phyloP scores from a whole-genome alignment of 2,888 invertebrate genomes.

The Habrosyne pyritoides region DNA sequence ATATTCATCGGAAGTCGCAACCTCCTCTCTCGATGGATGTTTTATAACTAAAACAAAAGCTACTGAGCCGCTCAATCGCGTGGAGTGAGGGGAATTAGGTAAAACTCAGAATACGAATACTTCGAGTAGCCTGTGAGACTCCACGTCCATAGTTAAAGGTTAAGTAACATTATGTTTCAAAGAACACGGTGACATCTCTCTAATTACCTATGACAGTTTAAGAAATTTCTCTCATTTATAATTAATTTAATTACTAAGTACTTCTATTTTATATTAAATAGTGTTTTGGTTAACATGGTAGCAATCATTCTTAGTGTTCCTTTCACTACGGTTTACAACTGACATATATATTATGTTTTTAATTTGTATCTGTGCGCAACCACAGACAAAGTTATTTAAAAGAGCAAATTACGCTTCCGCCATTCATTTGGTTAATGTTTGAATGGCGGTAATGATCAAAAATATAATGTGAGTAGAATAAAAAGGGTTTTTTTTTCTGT shows the following conservation, averaged over 20 bases:
- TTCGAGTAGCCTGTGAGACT: too few relatives aligned
- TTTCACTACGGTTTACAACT: conserved; percentile 6
- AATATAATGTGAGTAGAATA: not conserved
- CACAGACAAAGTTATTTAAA: conserved; percentile 6
- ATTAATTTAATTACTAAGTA: not conserved
- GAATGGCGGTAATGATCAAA: conserved; percentile 6
- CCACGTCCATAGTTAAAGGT: too few relatives aligned
- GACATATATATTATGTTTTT: not conserved
- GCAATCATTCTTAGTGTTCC: not conserved
- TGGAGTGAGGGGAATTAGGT: too few relatives aligned
- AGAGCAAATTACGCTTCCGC: conserved; percentile 25
- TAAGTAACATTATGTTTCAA: too few relatives aligned
- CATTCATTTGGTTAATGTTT: conserved; percentile 24
- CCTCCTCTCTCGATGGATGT: too few relatives aligned
- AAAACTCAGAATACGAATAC: too few relatives aligned
- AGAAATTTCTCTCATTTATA: not conserved
- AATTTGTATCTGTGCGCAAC: not conserved
- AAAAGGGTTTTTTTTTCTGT: not conserved
- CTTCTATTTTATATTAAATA: not conserved
- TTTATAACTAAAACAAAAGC: too few relatives aligned
- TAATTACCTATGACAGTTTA: not conserved
- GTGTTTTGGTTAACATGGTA: too few relatives aligned
- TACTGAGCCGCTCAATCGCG: too few relatives aligned
- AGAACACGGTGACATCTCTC: not conserved
- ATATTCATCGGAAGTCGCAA: too few relatives aligned